Percentiles rank a stretch among this genome's conserved stretches.
Conservation (phyloP, 2,797 vertebrate genomes). For the Sibirionetta formosa region DNA sequence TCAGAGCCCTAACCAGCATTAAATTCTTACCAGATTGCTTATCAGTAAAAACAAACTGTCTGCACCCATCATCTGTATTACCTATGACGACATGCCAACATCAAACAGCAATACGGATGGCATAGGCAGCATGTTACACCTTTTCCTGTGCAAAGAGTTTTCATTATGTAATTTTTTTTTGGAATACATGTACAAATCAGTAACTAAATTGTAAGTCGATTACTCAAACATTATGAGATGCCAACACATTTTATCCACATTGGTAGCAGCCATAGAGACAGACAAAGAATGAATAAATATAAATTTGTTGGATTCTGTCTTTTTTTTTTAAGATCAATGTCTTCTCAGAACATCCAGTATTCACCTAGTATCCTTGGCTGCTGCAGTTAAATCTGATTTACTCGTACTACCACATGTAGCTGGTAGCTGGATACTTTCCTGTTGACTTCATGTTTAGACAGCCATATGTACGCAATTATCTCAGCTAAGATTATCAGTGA, state of each 20-base stretch:
- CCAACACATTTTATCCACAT: not conserved
- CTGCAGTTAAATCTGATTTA: conserved; percentile 51
- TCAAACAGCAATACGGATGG: not conserved
- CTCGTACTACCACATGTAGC: conserved; percentile 11
- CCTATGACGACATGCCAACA: not conserved
- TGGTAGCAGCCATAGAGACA: not conserved
- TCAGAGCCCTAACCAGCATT: accelerated
- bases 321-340: not conserved
- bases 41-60: not conserved
- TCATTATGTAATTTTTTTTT: not conserved
- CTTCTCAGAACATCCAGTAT: accelerated
- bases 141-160: not conserved
- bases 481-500: conserved; percentile 22
- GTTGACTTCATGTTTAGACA: conserved; percentile 49
- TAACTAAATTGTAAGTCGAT: not conserved
- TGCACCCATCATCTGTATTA: accelerated
- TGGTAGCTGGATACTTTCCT: conserved; percentile 57
- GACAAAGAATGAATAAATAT: not conserved
- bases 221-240: not conserved
- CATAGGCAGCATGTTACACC: not conserved
- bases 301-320: not conserved
- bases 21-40: accelerated
- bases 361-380: not conserved
- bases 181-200: not conserved
- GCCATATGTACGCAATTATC: conserved; percentile 57